These are phyloP conservation scores for Novumbra hubbsi DNA, from an alignment of 2,797 vertebrate species.

Conservation along the genomic window DNA sequence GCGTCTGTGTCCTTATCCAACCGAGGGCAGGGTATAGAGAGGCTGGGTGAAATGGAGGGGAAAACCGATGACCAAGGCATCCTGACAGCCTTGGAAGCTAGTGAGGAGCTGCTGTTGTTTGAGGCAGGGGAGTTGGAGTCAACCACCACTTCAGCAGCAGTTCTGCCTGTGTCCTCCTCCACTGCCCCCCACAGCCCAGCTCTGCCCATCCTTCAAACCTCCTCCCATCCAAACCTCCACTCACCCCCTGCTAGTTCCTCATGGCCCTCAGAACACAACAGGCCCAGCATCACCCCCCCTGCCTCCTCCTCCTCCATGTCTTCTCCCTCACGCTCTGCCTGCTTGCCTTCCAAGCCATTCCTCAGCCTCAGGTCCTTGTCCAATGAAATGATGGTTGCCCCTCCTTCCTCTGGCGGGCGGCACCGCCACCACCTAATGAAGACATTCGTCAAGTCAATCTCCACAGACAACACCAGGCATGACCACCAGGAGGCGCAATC, in stretches of 20 bases:
- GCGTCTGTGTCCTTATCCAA: conserved; percentile 47
- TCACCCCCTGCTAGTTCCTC: conserved; percentile 72
- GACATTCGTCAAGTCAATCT: conserved; percentile 94
- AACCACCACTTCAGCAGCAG: conserved; percentile 66
- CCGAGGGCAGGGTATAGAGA: conserved; percentile 12
- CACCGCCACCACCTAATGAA: conserved; percentile 96
- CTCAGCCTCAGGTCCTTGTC: conserved; percentile 91
- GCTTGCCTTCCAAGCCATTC: conserved; percentile 85
- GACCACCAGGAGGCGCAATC: conserved; percentile 58
- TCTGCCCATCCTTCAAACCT: conserved; percentile 59
- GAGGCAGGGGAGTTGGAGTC: conserved; percentile 67
- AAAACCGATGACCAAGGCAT: conserved; percentile 76
- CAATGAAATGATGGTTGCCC: conserved; percentile 80
- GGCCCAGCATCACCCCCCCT: conserved; percentile 38
- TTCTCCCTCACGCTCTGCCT: conserved; percentile 57
- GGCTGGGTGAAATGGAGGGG: conserved; percentile 35
- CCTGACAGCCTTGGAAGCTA: conserved; percentile 82
- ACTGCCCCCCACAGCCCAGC: conserved; percentile 55
- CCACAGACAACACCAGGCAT: conserved; percentile 85
- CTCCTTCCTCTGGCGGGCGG: conserved; percentile 70
- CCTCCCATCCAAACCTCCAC: conserved; percentile 59
- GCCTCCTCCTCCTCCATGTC: conserved; percentile 43
- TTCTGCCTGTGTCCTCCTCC: conserved; percentile 54
- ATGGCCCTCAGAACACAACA: conserved; percentile 75
- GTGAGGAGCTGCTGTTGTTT: conserved; percentile 83